Evolutionary conservation across 2,888 invertebrate species (phyloP), one percentile per base, ranked within the genome.

Genomic region (Notodonta ziczac): DNA sequence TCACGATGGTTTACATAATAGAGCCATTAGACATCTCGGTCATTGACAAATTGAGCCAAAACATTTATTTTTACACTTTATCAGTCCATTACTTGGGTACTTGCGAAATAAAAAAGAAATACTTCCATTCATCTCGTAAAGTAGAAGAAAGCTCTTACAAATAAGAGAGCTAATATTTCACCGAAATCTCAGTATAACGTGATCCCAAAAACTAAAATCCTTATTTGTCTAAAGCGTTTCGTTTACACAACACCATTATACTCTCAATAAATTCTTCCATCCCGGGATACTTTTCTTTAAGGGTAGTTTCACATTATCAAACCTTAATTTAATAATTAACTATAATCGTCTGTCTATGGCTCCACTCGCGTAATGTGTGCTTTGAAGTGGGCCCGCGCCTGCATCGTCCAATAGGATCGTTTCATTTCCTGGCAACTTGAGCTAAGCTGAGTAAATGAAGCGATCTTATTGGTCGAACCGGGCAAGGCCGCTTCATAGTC

Each of bases 201-300:
- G 46, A n/a, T 46, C n/a, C 46, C 46, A 46, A 46, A 24, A 46
- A 46, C 46, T 46, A n/a, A 46, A 46, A 46, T n/a, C 46, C 46
- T 46, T 46, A 40, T 51, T 57, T 57, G 57, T 24, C 51, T 57
- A 50, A 12, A 39, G 40, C 13, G 13, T 10, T 12, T 51, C 51
- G 24, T 39, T 40, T 51, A 7, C 50, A 50, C 44, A 51, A 40
- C 16, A 57, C 40, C 39, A 40, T 51, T 12, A 4, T 10, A 40
- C 24, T 57, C 46, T 46, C n/a, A 46, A 46, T 46, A 46, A n/a
- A n/a, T 46, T 46, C n/a, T 46, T 46, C 2, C n/a, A 46, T 46
- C 46, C 46, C 2, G n/a, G n/a, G 46, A 46, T 46, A n/a, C 46
- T 6, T 46, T 46, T 13, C 6, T 46, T 2, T 46, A 46, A 46